A percentile compares a stretch with the other conserved stretches of the same genome.
Conservation (phyloP, 2,888 invertebrate genomes). For the Globia sparganii region DNA sequence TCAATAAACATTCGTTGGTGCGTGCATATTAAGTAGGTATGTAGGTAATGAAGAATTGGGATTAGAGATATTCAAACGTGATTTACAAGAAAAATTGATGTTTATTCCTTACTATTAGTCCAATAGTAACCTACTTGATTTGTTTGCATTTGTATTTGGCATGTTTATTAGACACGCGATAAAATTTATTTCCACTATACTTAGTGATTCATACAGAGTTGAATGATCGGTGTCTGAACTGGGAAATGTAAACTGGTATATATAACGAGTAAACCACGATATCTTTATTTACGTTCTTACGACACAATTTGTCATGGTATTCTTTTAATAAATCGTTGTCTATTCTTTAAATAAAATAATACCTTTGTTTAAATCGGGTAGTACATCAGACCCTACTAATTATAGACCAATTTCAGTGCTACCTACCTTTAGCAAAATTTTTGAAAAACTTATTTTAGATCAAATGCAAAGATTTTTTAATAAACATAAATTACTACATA, state of each 20-base stretch:
- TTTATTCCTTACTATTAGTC: slow-evolving; percentile 19
- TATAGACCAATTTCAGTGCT: too few relatives aligned
- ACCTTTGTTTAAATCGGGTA: too few relatives aligned
- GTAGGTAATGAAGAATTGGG: slow-evolving; percentile 3
- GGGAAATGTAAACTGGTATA: slow-evolving; percentile 36
- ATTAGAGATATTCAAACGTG: slow-evolving; percentile 23
- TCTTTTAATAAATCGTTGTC: slow-evolving; percentile 5
- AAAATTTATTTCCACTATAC: slow-evolving; percentile 38
- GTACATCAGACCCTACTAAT: too few relatives aligned
- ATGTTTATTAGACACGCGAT: slow-evolving; percentile 50
- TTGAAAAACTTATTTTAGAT: too few relatives aligned
- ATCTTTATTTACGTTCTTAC: slow-evolving; percentile 35
- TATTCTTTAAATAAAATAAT: too few relatives aligned
- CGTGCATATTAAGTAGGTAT: not conserved
- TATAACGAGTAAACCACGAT: slow-evolving; percentile 34
- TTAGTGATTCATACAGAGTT: slow-evolving; percentile 54
- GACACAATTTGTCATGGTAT: not conserved
- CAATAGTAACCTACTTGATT: slow-evolving; percentile 32
- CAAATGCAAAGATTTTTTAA: too few relatives aligned
- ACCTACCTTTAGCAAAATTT: too few relatives aligned
- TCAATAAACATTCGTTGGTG: not conserved
- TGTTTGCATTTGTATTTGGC: slow-evolving; percentile 48
- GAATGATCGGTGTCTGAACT: slow-evolving; percentile 46
- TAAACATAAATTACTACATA: too few relatives aligned
- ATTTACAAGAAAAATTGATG: slow-evolving; percentile 25